Percentiles rank a stretch among this genome's conserved stretches.
Evolutionary conservation across 2,888 invertebrate genomes (phyloP).

Genomic region (Malthinus flaveolus): DNA sequence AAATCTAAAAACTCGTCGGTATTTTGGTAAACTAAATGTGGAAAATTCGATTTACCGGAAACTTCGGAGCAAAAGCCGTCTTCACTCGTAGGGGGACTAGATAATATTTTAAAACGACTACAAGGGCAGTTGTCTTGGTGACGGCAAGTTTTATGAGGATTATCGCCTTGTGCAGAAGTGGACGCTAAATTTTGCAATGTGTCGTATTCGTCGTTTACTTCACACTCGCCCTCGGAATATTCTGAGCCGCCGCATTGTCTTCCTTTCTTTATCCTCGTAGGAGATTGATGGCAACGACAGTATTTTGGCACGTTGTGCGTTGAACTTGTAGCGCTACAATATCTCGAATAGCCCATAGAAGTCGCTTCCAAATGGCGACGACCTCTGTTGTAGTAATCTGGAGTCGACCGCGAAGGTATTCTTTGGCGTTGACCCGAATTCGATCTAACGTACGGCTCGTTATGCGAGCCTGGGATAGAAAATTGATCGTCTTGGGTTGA

Average conservation of each 20-base stretch:
- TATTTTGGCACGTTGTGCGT: background rate
- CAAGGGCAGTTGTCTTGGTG: background rate
- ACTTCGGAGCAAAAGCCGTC: slow-evolving; percentile 33
- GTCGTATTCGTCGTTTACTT: too few species aligned
- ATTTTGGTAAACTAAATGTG: slow-evolving; percentile 49
- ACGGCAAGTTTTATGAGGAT: background rate
- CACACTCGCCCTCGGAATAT: too few species aligned
- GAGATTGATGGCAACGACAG: too few species aligned
- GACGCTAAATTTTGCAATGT: too few species aligned
- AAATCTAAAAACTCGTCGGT: slow-evolving; percentile 49
- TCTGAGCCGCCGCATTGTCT: background rate
- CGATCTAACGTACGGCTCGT: too few species aligned
- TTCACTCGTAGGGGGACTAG: slow-evolving; percentile 16
- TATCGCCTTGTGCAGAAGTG: background rate
- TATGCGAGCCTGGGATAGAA: too few species aligned
- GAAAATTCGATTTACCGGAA: slow-evolving; percentile 28
- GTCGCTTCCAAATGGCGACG: background rate
- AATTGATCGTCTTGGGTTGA: too few species aligned
- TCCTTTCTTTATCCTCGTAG: background rate
- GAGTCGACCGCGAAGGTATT: background rate
- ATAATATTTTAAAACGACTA: slow-evolving; percentile 1
- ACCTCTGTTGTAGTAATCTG: background rate
- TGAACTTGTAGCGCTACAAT: background rate
- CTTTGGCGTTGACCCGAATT: background rate
- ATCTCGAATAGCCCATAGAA: background rate